These are phyloP conservation scores for Petrocephalus sullivani DNA, from an alignment of 2,797 vertebrate species.

Conservation along the genomic window DNA sequence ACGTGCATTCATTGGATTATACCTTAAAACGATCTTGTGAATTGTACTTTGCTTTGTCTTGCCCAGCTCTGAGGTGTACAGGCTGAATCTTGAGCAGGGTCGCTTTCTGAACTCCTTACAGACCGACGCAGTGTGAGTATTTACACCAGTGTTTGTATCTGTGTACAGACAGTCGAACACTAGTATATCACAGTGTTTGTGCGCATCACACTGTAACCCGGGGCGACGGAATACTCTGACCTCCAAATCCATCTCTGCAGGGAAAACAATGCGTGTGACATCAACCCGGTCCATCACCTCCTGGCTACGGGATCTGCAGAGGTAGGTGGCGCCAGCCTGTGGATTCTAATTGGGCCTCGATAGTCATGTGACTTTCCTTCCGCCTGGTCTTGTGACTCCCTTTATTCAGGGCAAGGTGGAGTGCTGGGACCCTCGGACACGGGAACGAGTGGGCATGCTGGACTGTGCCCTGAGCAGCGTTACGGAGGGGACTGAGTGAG, in stretches of 20 bases:
- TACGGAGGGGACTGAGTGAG: slow-evolving; percentile 82
- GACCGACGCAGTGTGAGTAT: slow-evolving; percentile 83
- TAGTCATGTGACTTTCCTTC: not conserved
- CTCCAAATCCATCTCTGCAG: slow-evolving; percentile 49
- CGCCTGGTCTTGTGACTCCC: not conserved
- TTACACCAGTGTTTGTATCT: not conserved
- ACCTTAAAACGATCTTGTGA: not conserved
- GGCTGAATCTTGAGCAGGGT: slow-evolving; percentile 92
- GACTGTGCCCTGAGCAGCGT: slow-evolving; percentile 89
- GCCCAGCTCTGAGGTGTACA: slow-evolving; percentile 82
- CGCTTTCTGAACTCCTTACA: slow-evolving; percentile 88
- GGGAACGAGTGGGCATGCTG: slow-evolving; percentile 75
- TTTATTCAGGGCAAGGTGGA: slow-evolving; percentile 81
- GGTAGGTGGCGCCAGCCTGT: slow-evolving; percentile 56
- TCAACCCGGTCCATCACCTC: slow-evolving; percentile 84
- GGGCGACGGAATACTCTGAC: not conserved
- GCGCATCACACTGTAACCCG: not conserved
- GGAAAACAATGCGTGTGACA: slow-evolving; percentile 87
- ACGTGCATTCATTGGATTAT: not conserved
- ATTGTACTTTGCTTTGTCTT: slow-evolving; percentile 18
- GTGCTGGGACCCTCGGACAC: slow-evolving; percentile 90
- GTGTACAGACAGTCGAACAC: not conserved
- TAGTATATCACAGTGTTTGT: not conserved
- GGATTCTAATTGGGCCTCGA: not conserved
- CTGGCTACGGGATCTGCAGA: slow-evolving; percentile 85